phyloP scores from a whole-genome alignment of 2,888 invertebrate genomes.

The Oscheius onirici region DNA sequence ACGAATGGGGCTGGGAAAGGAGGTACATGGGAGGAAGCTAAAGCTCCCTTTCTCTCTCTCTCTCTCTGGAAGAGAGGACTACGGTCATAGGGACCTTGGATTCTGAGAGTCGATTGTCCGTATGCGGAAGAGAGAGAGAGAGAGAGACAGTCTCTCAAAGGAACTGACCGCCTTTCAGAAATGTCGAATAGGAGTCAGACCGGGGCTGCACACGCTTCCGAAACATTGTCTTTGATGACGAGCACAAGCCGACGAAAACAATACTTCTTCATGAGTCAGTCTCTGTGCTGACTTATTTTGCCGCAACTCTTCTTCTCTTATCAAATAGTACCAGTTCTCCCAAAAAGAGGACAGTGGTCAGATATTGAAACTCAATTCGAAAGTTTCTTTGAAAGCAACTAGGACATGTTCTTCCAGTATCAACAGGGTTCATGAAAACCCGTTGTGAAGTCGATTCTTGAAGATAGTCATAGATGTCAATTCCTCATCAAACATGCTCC shows the following conservation, averaged over 20 bases:
- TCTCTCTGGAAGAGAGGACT: background rate
- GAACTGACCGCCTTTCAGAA: background rate
- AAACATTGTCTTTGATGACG: background rate
- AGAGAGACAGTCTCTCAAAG: background rate
- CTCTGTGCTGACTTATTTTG: background rate
- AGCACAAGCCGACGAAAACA: background rate
- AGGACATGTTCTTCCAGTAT: too few relatives aligned
- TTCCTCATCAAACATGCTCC: too few relatives aligned
- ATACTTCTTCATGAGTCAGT: background rate
- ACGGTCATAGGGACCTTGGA: background rate
- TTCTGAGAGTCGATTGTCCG: constrained; percentile 16
- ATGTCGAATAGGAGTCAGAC: background rate
- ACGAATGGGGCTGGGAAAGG: constrained; percentile 35
- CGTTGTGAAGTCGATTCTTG: too few relatives aligned
- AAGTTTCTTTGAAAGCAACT: too few relatives aligned
- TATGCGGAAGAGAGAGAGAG: background rate
- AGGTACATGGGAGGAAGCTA: background rate
- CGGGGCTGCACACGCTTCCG: background rate
- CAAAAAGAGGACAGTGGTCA: too few relatives aligned
- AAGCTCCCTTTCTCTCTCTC: background rate
- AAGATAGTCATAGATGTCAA: too few relatives aligned
- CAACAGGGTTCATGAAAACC: too few relatives aligned
- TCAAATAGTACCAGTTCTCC: too few relatives aligned
- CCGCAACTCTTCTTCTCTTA: too few relatives aligned
- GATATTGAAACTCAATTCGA: too few relatives aligned